Percentiles rank a stretch among this genome's conserved stretches.
Evolutionary conservation across 2,888 invertebrate genomes (phyloP).

Genomic region (Chrysotoxum bicinctum): DNA sequence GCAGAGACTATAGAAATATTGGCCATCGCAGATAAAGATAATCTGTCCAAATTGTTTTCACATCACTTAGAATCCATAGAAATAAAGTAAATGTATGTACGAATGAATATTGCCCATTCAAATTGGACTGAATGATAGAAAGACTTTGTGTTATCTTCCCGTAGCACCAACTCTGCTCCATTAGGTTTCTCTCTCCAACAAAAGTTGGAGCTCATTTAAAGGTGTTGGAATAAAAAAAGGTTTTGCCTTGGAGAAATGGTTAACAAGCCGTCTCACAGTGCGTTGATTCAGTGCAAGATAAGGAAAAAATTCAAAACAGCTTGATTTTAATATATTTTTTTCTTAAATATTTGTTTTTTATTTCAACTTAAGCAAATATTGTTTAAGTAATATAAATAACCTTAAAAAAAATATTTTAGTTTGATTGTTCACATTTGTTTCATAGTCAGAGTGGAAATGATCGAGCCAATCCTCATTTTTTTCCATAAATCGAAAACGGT

Average conservation of each 20-base stretch:
- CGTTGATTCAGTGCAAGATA: too few species aligned
- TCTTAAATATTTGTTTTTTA: too few species aligned
- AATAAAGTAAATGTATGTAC: background rate
- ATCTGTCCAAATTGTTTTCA: background rate
- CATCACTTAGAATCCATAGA: background rate
- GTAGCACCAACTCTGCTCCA: constrained; percentile 1
- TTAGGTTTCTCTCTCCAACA: background rate
- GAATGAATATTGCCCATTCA: constrained; percentile 5
- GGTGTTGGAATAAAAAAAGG: background rate
- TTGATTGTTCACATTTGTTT: too few species aligned
- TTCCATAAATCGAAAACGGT: too few species aligned
- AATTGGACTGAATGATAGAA: constrained; percentile 28
- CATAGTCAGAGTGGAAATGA: too few species aligned
- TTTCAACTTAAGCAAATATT: too few species aligned
- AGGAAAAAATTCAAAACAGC: too few species aligned
- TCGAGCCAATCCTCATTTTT: too few species aligned
- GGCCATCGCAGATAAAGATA: background rate
- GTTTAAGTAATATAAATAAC: too few species aligned
- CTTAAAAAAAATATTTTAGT: too few species aligned
- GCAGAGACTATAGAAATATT: too few species aligned
- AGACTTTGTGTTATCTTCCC: constrained; percentile 20
- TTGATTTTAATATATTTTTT: too few species aligned
- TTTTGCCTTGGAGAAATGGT: background rate
- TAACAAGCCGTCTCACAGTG: constrained; percentile 10
- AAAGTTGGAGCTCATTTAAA: constrained; percentile 1